Evolutionary conservation across 2,113 vertebrate genomes (phyloP), one percentile per base, ranked within the genome.

Genomic region (Cochlearius cochlearius): DNA sequence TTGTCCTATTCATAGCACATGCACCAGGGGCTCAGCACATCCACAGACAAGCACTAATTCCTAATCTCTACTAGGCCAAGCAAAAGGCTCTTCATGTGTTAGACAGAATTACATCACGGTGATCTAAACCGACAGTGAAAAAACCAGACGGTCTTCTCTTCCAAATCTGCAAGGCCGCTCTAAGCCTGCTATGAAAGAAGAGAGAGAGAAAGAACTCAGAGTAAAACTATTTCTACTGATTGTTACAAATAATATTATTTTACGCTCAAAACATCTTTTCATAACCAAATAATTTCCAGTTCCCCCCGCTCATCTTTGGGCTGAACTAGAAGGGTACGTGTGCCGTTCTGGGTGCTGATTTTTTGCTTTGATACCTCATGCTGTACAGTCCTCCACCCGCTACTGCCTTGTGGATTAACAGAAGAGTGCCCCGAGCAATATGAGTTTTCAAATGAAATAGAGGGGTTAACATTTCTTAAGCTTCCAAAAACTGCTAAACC

Each of bases 31-130:
- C 95, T 97, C 92, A 92, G 12, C 80, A 72, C 9, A 91, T 21
- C 95, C 95, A 85, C 94, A 92, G 86, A 78, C 92, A 81, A 91
- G 94, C 84, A 78, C 92, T 95, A 97, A 97, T 95, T 97, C 92
- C 96, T 97, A 94, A 97, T 97, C 94, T 95, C 96, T 87, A 85
- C 89, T 30, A 88, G 92, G 92, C 88, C 94, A 95, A 97, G 96
- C 83, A 94, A 95, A 96, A 87, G 80, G 89, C 91, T 94, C 95
- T 97, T 78, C 86, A 45, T 96, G 88, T 50, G 91, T 94, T 96
- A 86, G 88, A 77, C 79, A 93, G 80, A 96, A 94, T 95, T 91
- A 94, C 91, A 97, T 95, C 92, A 97, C 19, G 0, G 83, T 95
- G 89, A 95, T 97, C 92, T 60, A 81, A 96, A 96, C 92, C 72